Conservation (phyloP, 2,888 invertebrate genomes). For the Brachyptera putata region DNA sequence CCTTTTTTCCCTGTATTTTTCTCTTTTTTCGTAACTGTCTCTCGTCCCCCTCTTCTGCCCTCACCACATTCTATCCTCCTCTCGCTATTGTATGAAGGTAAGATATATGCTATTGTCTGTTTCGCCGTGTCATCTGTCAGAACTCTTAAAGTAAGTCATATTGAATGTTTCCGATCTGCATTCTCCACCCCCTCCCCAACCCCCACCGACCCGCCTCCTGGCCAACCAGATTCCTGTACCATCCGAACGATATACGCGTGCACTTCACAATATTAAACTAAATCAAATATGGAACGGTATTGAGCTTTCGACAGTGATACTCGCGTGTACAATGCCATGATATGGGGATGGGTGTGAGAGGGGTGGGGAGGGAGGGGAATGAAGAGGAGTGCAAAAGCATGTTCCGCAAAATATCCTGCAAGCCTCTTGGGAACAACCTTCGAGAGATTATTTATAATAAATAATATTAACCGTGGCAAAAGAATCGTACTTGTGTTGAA, state of each 20-base stretch:
- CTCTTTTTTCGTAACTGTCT: no score
- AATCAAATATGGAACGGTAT: slow-evolving; percentile 22
- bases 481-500: no score
- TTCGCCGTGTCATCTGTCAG: neutral
- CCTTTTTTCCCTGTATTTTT: neutral
- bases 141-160: neutral
- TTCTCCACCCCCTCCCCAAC: neutral
- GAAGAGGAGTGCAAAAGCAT: slow-evolving; percentile 16
- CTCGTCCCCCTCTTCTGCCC: no score
- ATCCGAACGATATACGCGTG: no score
- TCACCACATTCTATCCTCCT: no score
- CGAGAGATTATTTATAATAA: slow-evolving; percentile 19
- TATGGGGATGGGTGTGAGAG: neutral
- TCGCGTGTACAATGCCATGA: neutral
- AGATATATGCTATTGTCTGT: neutral
- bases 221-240: no score
- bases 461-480: slow-evolving; percentile 8
- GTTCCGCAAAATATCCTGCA: slow-evolving; percentile 16
- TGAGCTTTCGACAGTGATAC: neutral
- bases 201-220: neutral
- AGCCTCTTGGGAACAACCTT: neutral
- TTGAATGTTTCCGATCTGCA: neutral
- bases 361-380: neutral
- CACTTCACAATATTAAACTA: slow-evolving; percentile 14
- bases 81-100: no score